phyloP scores from a whole-genome alignment of 2,888 invertebrate species.

The Flexamia atlantica region DNA sequence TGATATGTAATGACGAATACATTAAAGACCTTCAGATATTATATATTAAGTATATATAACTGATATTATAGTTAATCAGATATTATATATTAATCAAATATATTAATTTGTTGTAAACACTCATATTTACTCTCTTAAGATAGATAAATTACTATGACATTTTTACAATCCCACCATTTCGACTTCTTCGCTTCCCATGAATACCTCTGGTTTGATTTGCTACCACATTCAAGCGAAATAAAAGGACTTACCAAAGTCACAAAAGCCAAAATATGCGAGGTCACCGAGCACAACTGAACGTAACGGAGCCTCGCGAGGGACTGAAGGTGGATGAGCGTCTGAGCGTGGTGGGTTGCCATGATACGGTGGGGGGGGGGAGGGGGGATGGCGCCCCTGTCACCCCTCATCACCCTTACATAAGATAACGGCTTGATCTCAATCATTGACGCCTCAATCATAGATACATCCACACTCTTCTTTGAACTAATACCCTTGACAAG shows the following conservation, averaged over 20 bases:
- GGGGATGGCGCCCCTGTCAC: slow-evolving; percentile 1
- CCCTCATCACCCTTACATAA: slow-evolving; percentile 30
- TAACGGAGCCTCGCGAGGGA: slow-evolving; percentile 6
- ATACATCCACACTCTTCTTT: background rate
- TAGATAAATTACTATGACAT: no score
- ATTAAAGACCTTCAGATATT: no score
- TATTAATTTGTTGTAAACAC: no score
- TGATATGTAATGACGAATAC: no score
- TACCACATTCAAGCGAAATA: no score
- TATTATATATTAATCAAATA: no score
- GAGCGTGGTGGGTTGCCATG: slow-evolving; percentile 40
- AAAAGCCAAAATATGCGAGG: background rate
- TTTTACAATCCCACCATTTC: no score
- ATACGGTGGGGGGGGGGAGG: background rate
- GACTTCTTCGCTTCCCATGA: no score
- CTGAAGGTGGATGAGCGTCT: background rate
- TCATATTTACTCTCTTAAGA: no score
- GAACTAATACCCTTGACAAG: background rate
- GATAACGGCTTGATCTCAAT: slow-evolving; percentile 49
- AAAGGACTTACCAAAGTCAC: slow-evolving; percentile 24
- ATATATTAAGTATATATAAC: no score
- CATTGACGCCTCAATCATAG: slow-evolving; percentile 35
- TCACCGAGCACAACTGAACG: slow-evolving; percentile 18
- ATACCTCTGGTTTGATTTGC: no score
- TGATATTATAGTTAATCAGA: no score